Evolutionary conservation across 2,797 vertebrate genomes (phyloP).

Genomic region (Xenops minutus): DNA sequence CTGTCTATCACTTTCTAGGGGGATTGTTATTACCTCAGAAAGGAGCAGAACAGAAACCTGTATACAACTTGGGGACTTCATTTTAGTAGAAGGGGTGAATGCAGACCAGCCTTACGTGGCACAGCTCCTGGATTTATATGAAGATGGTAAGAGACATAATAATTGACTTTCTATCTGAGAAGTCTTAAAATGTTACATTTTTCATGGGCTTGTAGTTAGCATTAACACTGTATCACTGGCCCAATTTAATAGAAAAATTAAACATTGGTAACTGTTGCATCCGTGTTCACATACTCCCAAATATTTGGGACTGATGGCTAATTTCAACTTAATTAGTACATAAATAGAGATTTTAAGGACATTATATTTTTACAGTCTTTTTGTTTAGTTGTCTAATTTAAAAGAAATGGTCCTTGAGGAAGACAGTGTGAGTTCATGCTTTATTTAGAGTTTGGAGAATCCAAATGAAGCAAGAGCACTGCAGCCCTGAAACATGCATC

Average conservation of each 20-base stretch:
- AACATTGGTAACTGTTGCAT: neutral
- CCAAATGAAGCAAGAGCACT: neutral
- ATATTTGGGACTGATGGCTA: neutral
- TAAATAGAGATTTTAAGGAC: neutral
- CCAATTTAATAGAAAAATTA: neutral
- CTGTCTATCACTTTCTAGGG: slow-evolving; percentile 65
- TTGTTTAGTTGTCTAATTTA: neutral
- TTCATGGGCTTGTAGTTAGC: neutral
- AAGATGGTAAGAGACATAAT: slow-evolving; percentile 82
- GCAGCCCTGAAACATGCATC: neutral
- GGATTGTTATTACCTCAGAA: slow-evolving; percentile 77
- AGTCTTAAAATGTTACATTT: neutral
- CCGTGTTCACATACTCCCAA: neutral
- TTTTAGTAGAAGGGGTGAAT: slow-evolving; percentile 85
- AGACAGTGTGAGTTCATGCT: neutral
- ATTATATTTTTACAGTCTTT: neutral
- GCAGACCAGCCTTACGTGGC: slow-evolving; percentile 86
- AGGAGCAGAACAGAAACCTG: slow-evolving; percentile 45
- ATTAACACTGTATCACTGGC: neutral
- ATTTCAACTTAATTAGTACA: neutral
- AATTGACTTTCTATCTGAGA: neutral
- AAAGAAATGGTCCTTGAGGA: neutral
- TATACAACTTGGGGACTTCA: slow-evolving; percentile 81
- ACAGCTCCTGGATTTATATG: slow-evolving; percentile 82
- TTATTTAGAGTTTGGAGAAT: neutral